phyloP scores from a whole-genome alignment of 2,113 vertebrate genomes.

The Aptenodytes patagonicus region DNA sequence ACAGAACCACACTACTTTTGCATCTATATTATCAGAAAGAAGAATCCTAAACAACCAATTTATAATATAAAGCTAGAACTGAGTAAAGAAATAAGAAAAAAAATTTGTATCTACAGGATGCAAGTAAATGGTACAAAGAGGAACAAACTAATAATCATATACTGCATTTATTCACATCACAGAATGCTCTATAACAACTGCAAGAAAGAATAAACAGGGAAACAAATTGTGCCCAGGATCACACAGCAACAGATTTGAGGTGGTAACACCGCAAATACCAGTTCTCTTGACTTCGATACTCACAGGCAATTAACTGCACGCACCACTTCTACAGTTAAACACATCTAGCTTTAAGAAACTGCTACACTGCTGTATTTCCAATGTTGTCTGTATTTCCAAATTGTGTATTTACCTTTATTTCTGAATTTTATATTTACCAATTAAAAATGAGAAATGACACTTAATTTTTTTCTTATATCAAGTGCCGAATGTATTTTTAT shows the following conservation, averaged over 20 bases:
- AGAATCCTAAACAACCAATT: neutral
- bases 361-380: slow-evolving; percentile 22
- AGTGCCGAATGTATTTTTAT: neutral
- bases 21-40: neutral
- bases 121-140: neutral
- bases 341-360: slow-evolving; percentile 12
- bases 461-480: neutral
- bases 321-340: neutral
- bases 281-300: neutral
- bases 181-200: neutral
- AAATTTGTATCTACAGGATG: neutral
- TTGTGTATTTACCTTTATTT: neutral
- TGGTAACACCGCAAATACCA: neutral
- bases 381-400: neutral
- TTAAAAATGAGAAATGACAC: neutral
- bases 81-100: neutral
- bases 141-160: neutral
- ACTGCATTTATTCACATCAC: neutral
- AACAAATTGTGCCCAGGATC: neutral
- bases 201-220: neutral
- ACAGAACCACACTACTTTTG: neutral
- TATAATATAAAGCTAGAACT: neutral
- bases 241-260: neutral
- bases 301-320: neutral
- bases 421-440: neutral